These are phyloP conservation scores for Sclerodermus sp. DNA, from an alignment of 2,888 invertebrate species.

Conservation along the genomic window DNA sequence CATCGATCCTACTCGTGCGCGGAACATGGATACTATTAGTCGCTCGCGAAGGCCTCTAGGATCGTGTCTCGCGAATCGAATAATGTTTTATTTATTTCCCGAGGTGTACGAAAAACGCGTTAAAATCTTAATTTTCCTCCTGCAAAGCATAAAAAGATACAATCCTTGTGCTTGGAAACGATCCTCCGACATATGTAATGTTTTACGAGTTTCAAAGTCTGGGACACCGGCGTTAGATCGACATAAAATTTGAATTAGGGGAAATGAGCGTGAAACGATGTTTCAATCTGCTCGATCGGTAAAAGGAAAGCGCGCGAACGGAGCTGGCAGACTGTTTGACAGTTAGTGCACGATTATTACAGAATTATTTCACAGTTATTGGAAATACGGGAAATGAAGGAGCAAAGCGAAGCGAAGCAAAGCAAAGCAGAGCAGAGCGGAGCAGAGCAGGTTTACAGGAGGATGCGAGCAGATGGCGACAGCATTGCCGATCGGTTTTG, in stretches of 20 bases:
- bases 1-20: conserved; percentile 19
- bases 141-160: no score
- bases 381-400: conserved; percentile 5
- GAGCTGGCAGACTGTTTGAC: neutral
- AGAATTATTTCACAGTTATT: no score
- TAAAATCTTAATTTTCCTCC: no score
- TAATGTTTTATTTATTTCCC: conserved; percentile 32
- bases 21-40: conserved; percentile 23
- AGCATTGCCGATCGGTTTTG: neutral
- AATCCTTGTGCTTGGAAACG: no score
- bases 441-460: neutral
- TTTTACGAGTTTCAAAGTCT: no score
- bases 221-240: no score
- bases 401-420: conserved; percentile 4
- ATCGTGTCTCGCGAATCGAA: conserved; percentile 19
- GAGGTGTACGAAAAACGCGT: conserved; percentile 3
- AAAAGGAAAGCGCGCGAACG: conserved; percentile 5
- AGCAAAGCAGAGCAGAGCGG: conserved; percentile 5
- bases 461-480: conserved; percentile 2
- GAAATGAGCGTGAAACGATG: no score
- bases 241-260: no score
- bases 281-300: neutral
- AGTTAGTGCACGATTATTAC: no score
- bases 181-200: no score
- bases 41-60: conserved; percentile 25